Percentiles rank a stretch among this genome's conserved stretches.
phyloP scores from a whole-genome alignment of 2,888 invertebrate genomes.

The Lithophane leautieri region DNA sequence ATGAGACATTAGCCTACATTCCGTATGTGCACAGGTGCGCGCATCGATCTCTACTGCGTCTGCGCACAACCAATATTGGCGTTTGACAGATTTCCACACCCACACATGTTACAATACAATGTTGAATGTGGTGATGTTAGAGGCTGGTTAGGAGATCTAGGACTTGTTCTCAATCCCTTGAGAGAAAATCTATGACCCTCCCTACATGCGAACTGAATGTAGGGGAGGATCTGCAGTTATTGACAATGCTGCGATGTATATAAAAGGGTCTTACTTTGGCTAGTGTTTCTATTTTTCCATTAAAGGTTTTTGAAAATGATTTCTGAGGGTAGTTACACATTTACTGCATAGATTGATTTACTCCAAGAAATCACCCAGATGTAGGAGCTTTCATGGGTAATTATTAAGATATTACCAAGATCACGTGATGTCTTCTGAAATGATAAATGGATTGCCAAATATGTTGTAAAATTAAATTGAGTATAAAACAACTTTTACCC shows the following conservation, averaged over 20 bases:
- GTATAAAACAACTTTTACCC: conserved; percentile 65
- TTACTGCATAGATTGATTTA: not conserved
- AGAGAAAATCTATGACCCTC: not conserved
- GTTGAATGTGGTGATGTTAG: conserved; percentile 3
- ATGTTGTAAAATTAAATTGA: conserved; percentile 42
- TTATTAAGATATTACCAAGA: not conserved
- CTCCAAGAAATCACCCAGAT: not conserved
- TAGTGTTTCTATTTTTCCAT: not conserved
- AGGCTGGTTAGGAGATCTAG: not conserved
- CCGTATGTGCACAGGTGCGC: conserved; percentile 65
- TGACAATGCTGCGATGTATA: not conserved
- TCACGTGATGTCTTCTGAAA: conserved; percentile 37
- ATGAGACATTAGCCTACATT: conserved; percentile 61
- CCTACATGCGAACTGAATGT: too few species aligned
- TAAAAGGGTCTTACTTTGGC: not conserved
- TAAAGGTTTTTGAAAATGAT: not conserved
- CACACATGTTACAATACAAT: conserved; percentile 14
- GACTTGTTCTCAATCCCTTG: not conserved
- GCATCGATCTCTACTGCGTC: conserved; percentile 58
- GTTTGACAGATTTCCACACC: conserved; percentile 58
- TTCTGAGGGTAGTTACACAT: not conserved
- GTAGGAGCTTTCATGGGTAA: not conserved
- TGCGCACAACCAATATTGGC: conserved; percentile 46
- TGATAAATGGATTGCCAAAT: conserved; percentile 54
- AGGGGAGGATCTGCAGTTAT: too few species aligned